Percentiles rank a stretch among this genome's conserved stretches.
Evolutionary conservation across 1,140 invertebrate species (phyloP).

Genomic region (Papilio helenus): DNA sequence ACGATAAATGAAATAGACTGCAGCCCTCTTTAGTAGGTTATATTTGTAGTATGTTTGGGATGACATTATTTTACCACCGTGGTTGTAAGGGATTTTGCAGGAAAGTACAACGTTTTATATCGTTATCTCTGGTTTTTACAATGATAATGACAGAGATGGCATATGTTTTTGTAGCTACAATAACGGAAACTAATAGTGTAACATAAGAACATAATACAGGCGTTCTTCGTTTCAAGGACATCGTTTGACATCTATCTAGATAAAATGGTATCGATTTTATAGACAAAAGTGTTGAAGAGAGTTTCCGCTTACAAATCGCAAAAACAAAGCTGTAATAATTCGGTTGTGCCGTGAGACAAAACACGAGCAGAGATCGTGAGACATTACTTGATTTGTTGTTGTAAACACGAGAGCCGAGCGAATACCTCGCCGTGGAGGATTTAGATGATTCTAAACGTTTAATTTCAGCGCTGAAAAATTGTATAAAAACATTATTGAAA

Average conservation of each 20-base stretch:
- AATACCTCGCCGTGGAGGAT: not conserved
- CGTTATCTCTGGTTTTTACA: no score
- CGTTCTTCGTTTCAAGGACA: not conserved
- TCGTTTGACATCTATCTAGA: not conserved
- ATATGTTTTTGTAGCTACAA: no score
- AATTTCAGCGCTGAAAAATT: not conserved
- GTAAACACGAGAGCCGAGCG: conserved; percentile 7
- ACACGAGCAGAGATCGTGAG: conserved; percentile 18
- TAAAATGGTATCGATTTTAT: not conserved
- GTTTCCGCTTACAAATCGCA: conserved; percentile 5
- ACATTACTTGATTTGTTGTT: conserved; percentile 15
- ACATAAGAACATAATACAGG: not conserved
- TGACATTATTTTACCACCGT: no score
- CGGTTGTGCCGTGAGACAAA: conserved; percentile 21
- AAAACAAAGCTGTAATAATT: conserved; percentile 25
- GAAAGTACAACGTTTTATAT: no score
- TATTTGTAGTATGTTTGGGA: no score
- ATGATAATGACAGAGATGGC: no score
- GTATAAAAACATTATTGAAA: no score
- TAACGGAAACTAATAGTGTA: not conserved
- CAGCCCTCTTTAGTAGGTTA: no score
- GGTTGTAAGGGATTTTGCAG: no score
- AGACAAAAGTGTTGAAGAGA: conserved; percentile 5
- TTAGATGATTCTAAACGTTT: conserved; percentile 6
- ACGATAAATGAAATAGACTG: no score